Conservation (phyloP, 2,888 invertebrate species). For the Odontomyia ornata region DNA sequence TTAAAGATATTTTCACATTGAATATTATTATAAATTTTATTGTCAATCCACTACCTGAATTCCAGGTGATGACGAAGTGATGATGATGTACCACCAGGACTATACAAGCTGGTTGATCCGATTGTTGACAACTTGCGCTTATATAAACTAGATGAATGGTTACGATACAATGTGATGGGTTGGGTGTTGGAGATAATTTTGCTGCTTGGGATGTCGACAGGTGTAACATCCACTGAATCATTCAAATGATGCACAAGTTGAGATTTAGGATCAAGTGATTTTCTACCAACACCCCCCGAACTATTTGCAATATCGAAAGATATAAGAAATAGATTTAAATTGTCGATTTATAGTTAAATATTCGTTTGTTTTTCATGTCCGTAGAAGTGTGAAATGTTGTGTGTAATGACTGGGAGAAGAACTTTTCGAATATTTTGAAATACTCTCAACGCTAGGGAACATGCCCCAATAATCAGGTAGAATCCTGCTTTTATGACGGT, state of each 20-base stretch:
- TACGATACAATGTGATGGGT: slow-evolving; percentile 51
- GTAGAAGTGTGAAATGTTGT: too few relatives aligned
- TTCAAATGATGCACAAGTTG: slow-evolving; percentile 81
- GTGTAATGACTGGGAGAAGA: too few relatives aligned
- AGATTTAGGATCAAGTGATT: slow-evolving; percentile 79
- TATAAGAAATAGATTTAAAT: too few relatives aligned
- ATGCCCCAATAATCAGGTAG: too few relatives aligned
- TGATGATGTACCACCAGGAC: slow-evolving; percentile 52
- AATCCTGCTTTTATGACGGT: too few relatives aligned
- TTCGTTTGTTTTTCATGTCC: too few relatives aligned
- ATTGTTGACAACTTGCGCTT: slow-evolving; percentile 61
- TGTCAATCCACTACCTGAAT: slow-evolving; percentile 68
- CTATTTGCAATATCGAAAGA: slow-evolving; percentile 11
- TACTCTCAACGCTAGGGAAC: too few relatives aligned
- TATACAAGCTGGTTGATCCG: slow-evolving; percentile 61
- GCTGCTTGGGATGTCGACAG: slow-evolving; percentile 84
- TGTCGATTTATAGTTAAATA: too few relatives aligned
- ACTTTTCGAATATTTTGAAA: too few relatives aligned
- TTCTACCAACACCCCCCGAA: slow-evolving; percentile 70
- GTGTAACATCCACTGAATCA: slow-evolving; percentile 79
- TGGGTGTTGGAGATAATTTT: slow-evolving; percentile 73
- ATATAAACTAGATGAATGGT: slow-evolving; percentile 38
- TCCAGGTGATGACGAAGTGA: slow-evolving; percentile 69
- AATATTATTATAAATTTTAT: background rate
- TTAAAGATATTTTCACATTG: too few relatives aligned